phyloP scores from a whole-genome alignment of 1,140 invertebrate species.

The Tribolium castaneum region DNA sequence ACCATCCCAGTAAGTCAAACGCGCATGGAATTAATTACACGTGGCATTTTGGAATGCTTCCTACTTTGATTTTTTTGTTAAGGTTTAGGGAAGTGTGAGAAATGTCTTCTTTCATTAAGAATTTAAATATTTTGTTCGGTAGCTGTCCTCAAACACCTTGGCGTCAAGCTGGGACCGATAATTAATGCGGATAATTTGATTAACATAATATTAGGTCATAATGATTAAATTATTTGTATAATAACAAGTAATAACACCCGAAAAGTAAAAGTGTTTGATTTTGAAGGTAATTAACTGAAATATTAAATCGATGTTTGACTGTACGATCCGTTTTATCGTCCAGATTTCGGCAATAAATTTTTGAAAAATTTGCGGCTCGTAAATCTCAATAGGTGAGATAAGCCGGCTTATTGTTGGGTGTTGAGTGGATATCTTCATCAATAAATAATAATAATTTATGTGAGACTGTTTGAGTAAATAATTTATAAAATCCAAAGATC shows the following conservation, averaged over 20 bases:
- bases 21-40: not conserved
- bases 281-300: slow-evolving; percentile 9
- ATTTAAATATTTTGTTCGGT: not conserved
- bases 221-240: slow-evolving; percentile 2
- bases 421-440: slow-evolving; percentile 12
- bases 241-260: not conserved
- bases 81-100: too few species aligned
- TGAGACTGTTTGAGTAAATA: not conserved
- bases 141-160: not conserved
- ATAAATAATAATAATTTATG: slow-evolving; percentile 28
- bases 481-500: slow-evolving; percentile 12
- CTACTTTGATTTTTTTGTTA: not conserved
- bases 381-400: not conserved
- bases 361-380: not conserved
- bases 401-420: not conserved
- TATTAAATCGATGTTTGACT: not conserved
- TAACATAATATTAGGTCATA: slow-evolving; percentile 7
- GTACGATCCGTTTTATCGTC: not conserved
- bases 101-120: too few species aligned
- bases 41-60: slow-evolving; percentile 2
- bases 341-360: not conserved
- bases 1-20: not conserved
- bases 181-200: not conserved
- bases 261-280: slow-evolving; percentile 7
- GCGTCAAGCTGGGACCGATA: not conserved